Conservation (phyloP, 2,797 vertebrate species). For the Dryobates pubescens region DNA sequence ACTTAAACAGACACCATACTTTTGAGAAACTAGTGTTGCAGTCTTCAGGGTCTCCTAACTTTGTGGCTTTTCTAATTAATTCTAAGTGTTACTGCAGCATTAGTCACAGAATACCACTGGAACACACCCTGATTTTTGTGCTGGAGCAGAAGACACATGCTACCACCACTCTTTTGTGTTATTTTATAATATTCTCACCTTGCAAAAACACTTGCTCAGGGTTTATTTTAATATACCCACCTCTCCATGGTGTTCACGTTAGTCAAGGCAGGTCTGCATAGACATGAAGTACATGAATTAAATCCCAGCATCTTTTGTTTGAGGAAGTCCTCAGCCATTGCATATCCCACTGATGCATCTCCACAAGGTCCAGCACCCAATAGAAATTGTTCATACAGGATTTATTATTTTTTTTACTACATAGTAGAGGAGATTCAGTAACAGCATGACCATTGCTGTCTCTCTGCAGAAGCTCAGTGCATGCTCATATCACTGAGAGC, state of each 20-base stretch:
- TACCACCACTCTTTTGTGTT: background rate
- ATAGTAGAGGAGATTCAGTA: background rate
- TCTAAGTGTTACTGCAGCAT: background rate
- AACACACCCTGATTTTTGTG: background rate
- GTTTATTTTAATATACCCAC: background rate
- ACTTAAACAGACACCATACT: background rate
- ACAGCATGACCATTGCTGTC: background rate
- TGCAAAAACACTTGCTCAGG: background rate
- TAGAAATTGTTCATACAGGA: background rate
- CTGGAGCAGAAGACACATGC: background rate
- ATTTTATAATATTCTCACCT: background rate
- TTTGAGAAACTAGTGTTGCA: background rate
- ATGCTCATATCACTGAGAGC: background rate
- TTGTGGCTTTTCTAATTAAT: background rate
- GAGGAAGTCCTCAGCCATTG: background rate
- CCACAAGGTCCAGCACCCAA: background rate
- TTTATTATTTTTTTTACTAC: background rate
- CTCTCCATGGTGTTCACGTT: fast-evolving
- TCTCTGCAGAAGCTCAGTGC: background rate
- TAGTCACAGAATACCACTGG: background rate
- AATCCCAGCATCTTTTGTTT: background rate
- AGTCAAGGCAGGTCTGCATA: background rate
- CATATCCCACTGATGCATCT: background rate
- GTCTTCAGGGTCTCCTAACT: background rate
- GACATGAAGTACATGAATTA: background rate